Percentiles rank a stretch among this genome's conserved stretches.
Conservation (phyloP, 1,140 invertebrate genomes). For the Nasonia longicornis region DNA sequence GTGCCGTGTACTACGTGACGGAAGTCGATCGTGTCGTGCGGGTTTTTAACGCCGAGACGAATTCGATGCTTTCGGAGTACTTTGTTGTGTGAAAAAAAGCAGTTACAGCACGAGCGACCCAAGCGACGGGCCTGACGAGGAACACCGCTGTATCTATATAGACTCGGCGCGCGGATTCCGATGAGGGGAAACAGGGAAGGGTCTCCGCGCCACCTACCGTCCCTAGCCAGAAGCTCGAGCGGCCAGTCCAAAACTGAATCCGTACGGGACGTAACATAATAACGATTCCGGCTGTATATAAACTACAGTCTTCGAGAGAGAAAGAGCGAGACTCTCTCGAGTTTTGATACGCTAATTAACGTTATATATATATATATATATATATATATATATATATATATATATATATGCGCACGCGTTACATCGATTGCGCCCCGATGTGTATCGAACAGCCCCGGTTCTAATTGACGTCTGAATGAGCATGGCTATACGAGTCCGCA, state of each 20-base stretch:
- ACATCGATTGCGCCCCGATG: neutral
- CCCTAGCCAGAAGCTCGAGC: no score
- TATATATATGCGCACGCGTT: neutral
- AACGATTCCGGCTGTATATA: neutral
- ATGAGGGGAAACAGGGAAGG: no score
- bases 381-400: neutral
- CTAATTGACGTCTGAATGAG: constrained; percentile 1
- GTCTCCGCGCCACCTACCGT: no score
- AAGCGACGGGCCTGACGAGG: no score
- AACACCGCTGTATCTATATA: no score
- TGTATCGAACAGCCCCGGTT: neutral
- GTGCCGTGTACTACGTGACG: neutral
- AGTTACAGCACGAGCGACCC: no score
- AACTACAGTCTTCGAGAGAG: neutral
- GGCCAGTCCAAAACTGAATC: no score
- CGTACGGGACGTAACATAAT: neutral
- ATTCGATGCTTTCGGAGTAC: no score
- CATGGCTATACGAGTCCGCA: neutral
- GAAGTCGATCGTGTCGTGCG: neutral
- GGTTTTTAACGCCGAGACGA: no score
- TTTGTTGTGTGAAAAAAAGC: no score
- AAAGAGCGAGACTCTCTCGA: neutral
- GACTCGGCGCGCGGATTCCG: no score
- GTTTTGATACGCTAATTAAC: constrained; percentile 3
- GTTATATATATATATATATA: neutral